Evolutionary conservation across 37 sponge, comb jelly and placozoan genomes (phyloP), one percentile per base, ranked within the genome.

Genomic region (Haliclona indistincta): DNA sequence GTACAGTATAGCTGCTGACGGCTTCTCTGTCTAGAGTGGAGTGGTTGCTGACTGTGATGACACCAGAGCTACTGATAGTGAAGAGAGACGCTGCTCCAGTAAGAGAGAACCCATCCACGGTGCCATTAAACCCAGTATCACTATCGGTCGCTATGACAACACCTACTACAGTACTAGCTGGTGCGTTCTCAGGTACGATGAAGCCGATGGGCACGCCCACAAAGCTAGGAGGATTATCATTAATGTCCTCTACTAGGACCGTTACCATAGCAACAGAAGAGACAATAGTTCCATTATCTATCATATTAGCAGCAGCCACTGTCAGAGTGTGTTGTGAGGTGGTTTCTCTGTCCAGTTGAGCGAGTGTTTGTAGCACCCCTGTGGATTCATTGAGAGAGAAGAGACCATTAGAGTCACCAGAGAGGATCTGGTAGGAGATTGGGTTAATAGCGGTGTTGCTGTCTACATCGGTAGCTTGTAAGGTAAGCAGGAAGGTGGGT

Each of bases 401-500:
- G 3, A 40, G 45, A 4, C 34, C 38, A 1, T 25, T 49, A 13
- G 13, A 8, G 38, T 63, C 63, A 25, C 61, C 81, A 28, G 36
- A 53, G 43, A 25, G 33, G 23, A 80, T 75, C 20, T 52, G 33
- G 40, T 51, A 76, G 34, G 35, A 1, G 55, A 80, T 74, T 2
- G 64, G 64, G 37, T 78, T 77, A 29, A 25, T 25, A 56, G 32
- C n/a, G 4, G 37, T 47, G 6, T 61, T 52, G 22, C 53, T 58
- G 47, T 93, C 93, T 0, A 70, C 58, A 76, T 93, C 93, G 17
- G 45, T 29, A 3, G 88, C 93, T 38, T n/a, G 29, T 2, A 88
- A 72, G 0, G 4, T 61, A 29, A 84, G 11, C 6, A 84, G 43
- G 33, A 58, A 43, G 2, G 74, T 25, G 17, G 13, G n/a, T 8